phyloP scores from a whole-genome alignment of 2,797 vertebrate genomes.

The Coendou prehensilis region DNA sequence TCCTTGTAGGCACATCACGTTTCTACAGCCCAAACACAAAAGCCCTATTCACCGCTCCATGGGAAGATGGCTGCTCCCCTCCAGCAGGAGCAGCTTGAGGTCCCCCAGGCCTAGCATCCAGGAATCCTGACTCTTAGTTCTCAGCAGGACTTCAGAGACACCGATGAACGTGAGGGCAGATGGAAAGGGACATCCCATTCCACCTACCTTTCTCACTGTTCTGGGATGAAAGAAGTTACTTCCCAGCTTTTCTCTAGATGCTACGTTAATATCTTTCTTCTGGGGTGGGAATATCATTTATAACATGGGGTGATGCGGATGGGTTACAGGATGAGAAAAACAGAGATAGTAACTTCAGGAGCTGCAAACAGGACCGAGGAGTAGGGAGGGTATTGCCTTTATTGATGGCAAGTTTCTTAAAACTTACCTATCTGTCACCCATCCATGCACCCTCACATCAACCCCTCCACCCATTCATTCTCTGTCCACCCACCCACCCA shows the following conservation, averaged over 20 bases:
- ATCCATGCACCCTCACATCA: neutral
- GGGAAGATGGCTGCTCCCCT: neutral
- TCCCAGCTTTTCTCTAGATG: neutral
- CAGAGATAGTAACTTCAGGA: neutral
- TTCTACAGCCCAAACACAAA: neutral
- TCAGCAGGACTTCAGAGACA: neutral
- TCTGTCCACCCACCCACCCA: too few relatives aligned
- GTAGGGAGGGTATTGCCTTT: neutral
- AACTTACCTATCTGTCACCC: neutral
- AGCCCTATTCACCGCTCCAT: neutral
- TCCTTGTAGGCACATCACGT: neutral
- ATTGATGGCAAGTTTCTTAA: neutral
- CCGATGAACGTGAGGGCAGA: neutral
- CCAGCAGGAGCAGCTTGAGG: neutral
- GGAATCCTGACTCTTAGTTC: neutral
- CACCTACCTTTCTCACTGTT: neutral
- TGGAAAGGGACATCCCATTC: neutral
- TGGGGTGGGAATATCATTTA: neutral
- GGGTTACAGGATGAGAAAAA: neutral
- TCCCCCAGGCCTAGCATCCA: neutral
- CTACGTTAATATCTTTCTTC: neutral
- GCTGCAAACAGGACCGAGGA: neutral
- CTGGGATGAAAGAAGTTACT: neutral
- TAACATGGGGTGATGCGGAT: neutral
- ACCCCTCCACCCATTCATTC: neutral